phyloP scores from a whole-genome alignment of 2,888 invertebrate species.

The Caenorhabditis imperialis region DNA sequence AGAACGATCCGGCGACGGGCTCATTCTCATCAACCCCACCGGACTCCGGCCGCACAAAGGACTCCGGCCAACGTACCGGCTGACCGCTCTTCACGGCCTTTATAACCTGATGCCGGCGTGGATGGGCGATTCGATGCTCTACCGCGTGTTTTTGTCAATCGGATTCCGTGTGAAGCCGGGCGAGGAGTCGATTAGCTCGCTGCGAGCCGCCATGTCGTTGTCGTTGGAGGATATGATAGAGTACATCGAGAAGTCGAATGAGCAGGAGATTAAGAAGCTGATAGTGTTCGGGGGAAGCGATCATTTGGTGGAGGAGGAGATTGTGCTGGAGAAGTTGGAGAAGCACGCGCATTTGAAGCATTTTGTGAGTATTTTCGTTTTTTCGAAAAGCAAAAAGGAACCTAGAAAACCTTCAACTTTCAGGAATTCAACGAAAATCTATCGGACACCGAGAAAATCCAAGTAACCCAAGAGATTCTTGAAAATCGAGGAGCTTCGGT shows the following conservation, averaged over 20 bases:
- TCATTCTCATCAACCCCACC: constrained; percentile 59
- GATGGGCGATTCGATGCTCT: constrained; percentile 31
- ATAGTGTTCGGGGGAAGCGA: constrained; percentile 54
- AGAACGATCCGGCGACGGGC: constrained; percentile 38
- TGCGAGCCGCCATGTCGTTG: constrained; percentile 20
- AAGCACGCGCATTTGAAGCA: constrained; percentile 31
- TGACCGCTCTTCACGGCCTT: constrained; percentile 24
- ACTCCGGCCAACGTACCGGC: constrained; percentile 53
- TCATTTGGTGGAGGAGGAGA: constrained; percentile 45
- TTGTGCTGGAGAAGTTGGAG: constrained; percentile 31
- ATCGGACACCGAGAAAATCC: constrained; percentile 5
- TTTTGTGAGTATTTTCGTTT: too few relatives aligned
- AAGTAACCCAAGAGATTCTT: constrained; percentile 1
- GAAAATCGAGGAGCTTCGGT: constrained; percentile 29
- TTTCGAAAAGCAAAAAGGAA: too few relatives aligned
- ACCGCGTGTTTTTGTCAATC: constrained; percentile 47
- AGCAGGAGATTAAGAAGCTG: constrained; percentile 47
- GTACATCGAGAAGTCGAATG: constrained; percentile 34
- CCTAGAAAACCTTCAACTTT: too few relatives aligned
- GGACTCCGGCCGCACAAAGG: constrained; percentile 61
- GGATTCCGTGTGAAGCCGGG: constrained; percentile 48
- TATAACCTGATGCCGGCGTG: constrained; percentile 27
- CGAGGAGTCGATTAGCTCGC: constrained; percentile 54
- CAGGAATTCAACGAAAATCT: constrained; percentile 27
- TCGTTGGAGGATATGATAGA: constrained; percentile 22